Base-by-base conservation (phyloP, 1,140 invertebrate genomes). In the Lutraria rhynchaena region DNA sequence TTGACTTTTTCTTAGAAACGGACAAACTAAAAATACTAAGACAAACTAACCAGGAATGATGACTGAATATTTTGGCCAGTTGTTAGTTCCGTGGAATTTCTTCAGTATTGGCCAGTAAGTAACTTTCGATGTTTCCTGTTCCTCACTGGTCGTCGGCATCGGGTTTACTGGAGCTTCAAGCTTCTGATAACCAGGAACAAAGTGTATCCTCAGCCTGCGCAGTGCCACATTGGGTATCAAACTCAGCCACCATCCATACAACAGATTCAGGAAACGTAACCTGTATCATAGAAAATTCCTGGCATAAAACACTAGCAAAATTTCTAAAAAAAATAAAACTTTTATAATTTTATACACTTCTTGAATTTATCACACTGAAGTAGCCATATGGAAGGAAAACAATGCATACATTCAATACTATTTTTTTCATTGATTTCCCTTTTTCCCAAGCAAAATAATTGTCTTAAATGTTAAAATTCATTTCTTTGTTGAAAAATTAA, bases 181-280 rank as follows among this genome's bases (percentile, higher is more conserved):
- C 29, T 82, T 65, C 9, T 63, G 69, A 58, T 67, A 81, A 22
- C 83, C 77, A 4, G 96, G 96, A 89, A 97, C 95, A 86, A 95
- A 98, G 93, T 13, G 95, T 96, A 93, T 99, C 98, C 92, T 99
- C 98, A 0, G 96, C 95, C 92, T 99, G 98, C 0, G 96, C 96
- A 0, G 98, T 99, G 49, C 97, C 95, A 93, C 97, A 98, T 69
- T 96, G 95, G 0, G 96, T 94, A 89, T 98, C 98, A 93, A 99
- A 99, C 93, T 99, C 97, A 9, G 99, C 91, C 0, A 96, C 95
- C 87, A 99, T 94, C 96, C 98, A 99, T 83, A 97, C 95, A 0
- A 99, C 97, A 81, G 94, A 94, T 15, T 95, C 93, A 0, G 98
- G 97, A 93, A 99, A 99, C 53, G 95, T 94, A 1, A 99, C 97